phyloP scores from a whole-genome alignment of 2,888 invertebrate genomes.

The Timandra comae region DNA sequence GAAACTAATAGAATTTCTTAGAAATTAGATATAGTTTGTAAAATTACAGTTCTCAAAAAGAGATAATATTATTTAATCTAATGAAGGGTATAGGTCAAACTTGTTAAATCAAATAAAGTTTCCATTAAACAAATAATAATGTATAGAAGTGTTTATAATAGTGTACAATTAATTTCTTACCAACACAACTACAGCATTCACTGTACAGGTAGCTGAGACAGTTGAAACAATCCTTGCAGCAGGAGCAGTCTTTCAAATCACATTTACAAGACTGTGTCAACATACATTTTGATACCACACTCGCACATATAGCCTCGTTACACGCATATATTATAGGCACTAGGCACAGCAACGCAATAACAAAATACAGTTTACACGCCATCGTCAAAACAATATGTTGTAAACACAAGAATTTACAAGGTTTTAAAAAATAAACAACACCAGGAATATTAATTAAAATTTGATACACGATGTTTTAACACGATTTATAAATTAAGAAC shows the following conservation, averaged over 20 bases:
- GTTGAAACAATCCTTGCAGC: slow-evolving; percentile 94
- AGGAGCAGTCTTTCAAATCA: slow-evolving; percentile 93
- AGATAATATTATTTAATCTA: no score
- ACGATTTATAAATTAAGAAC: no score
- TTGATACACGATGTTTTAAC: no score
- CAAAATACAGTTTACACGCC: slow-evolving; percentile 52
- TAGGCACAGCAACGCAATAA: slow-evolving; percentile 47
- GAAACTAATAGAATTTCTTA: no score
- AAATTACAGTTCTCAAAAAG: no score
- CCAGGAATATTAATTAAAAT: no score
- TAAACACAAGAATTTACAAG: slow-evolving; percentile 24
- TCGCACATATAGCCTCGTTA: slow-evolving; percentile 96
- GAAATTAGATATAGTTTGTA: no score
- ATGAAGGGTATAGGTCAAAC: no score
- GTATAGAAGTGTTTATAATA: no score
- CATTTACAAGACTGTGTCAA: slow-evolving; percentile 97
- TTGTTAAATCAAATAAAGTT: no score
- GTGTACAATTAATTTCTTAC: no score
- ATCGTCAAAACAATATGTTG: slow-evolving; percentile 36
- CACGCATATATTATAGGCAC: slow-evolving; percentile 77
- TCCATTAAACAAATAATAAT: no score
- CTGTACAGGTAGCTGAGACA: slow-evolving; percentile 92
- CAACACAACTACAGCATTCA: slow-evolving; percentile 98
- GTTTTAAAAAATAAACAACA: slow-evolving; percentile 39
- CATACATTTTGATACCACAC: slow-evolving; percentile 97